Conservation (phyloP, 2,797 vertebrate species). For the Betta splendens region DNA sequence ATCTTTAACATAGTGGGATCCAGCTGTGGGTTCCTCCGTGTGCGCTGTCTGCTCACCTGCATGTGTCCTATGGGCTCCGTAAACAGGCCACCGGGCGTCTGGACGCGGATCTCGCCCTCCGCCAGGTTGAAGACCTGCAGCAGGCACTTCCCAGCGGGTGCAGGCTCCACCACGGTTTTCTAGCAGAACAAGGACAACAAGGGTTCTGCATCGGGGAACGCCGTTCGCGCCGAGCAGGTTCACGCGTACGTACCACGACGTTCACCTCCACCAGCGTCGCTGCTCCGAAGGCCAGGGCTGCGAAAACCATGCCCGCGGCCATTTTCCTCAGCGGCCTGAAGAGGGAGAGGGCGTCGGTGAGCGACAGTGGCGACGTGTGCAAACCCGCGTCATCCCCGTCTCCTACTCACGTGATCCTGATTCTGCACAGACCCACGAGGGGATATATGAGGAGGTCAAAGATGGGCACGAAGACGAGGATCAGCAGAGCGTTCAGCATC, state of each 20-base stretch:
- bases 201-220: not conserved
- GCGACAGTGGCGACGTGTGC: no score
- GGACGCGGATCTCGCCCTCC: slow-evolving; percentile 73
- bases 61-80: slow-evolving; percentile 73
- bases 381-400: no score
- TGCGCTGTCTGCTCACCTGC: slow-evolving; percentile 74
- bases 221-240: not conserved
- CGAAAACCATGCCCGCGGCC: slow-evolving; percentile 92
- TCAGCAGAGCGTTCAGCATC: slow-evolving; percentile 94
- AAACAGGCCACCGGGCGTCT: slow-evolving; percentile 68
- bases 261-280: slow-evolving; percentile 90
- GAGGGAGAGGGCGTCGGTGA: slow-evolving; percentile 8
- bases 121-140: slow-evolving; percentile 89
- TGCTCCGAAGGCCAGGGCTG: slow-evolving; percentile 89
- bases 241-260: slow-evolving; percentile 83
- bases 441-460: slow-evolving; percentile 95
- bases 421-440: slow-evolving; percentile 85
- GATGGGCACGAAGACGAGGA: slow-evolving; percentile 91
- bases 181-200: slow-evolving; percentile 56
- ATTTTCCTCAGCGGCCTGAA: slow-evolving; percentile 92
- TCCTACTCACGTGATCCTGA: slow-evolving; percentile 91
- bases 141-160: slow-evolving; percentile 79
- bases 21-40: not conserved
- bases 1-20: no score
- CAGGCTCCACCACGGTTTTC: slow-evolving; percentile 82